Evolutionary conservation across 2,888 invertebrate species (phyloP).

Genomic region (Scrobipalpa costella): DNA sequence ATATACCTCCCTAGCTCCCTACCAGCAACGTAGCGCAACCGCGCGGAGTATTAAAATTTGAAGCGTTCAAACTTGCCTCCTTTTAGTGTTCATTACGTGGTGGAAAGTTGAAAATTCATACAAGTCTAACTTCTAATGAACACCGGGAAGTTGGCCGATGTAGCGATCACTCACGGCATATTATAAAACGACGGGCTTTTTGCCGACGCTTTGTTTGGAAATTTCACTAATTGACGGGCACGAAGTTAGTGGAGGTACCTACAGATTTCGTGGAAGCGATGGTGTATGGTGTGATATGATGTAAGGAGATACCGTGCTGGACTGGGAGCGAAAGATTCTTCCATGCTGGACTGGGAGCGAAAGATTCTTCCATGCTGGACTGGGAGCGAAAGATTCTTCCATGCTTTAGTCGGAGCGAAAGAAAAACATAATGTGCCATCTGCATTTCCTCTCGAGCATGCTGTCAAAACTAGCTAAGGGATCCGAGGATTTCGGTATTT

Average conservation of each 20-base stretch:
- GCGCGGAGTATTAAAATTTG: conserved; percentile 73
- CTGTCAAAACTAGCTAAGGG: too few relatives aligned
- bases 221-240: conserved; percentile 17
- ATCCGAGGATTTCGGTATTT: too few relatives aligned
- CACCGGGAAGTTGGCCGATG: conserved; percentile 66
- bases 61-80: conserved; percentile 76
- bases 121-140: conserved; percentile 80
- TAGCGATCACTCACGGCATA: conserved; percentile 28
- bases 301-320: too few relatives aligned
- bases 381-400: too few relatives aligned
- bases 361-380: too few relatives aligned
- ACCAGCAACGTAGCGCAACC: conserved; percentile 53
- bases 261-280: conserved; percentile 14
- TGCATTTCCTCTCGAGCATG: too few relatives aligned
- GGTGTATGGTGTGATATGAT: too few relatives aligned
- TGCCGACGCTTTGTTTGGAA: conserved; percentile 2
- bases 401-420: too few relatives aligned
- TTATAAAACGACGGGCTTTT: background rate
- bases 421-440: too few relatives aligned
- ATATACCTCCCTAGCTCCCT: conserved; percentile 46
- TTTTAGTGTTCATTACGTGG: conserved; percentile 78
- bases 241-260: conserved; percentile 11
- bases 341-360: too few relatives aligned
- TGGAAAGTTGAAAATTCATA: conserved; percentile 76
- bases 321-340: too few relatives aligned